A percentile compares a stretch with the other conserved stretches of the same genome.
These are phyloP conservation scores for Diploptera punctata DNA, from an alignment of 2,888 invertebrate species.

Conservation along the genomic window DNA sequence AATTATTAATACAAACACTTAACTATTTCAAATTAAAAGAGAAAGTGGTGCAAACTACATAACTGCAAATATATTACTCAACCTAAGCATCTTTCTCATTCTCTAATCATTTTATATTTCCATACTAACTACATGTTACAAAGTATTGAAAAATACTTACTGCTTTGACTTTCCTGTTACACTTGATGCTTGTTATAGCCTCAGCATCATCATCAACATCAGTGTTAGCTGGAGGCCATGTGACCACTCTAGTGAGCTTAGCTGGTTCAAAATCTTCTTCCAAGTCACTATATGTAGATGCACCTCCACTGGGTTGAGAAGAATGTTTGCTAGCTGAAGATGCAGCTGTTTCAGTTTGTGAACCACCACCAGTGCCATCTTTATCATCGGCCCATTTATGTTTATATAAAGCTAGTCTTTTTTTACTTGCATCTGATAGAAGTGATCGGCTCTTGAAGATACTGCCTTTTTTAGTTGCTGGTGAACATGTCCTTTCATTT, in stretches of 20 bases:
- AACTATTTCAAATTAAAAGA: too few species aligned
- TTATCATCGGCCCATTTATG: slow-evolving; percentile 85
- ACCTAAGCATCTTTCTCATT: too few species aligned
- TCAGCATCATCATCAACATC: slow-evolving; percentile 56
- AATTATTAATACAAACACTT: too few species aligned
- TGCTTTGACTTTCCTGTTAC: slow-evolving; percentile 77
- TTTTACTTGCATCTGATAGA: slow-evolving; percentile 70
- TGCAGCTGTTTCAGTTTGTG: slow-evolving; percentile 45
- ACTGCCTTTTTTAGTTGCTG: slow-evolving; percentile 81
- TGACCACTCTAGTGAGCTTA: slow-evolving; percentile 68
- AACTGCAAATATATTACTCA: too few species aligned
- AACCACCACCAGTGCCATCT: slow-evolving; percentile 43
- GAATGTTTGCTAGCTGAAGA: slow-evolving; percentile 36
- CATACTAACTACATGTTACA: too few species aligned
- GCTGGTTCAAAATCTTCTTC: slow-evolving; percentile 61
- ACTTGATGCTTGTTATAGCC: slow-evolving; percentile 73
- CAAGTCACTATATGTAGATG: slow-evolving; percentile 47
- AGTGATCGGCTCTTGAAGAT: slow-evolving; percentile 86
- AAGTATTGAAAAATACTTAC: slow-evolving; percentile 60
- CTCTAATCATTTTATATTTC: too few species aligned
- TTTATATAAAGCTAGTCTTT: slow-evolving; percentile 79
- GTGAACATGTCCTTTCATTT: slow-evolving; percentile 32
- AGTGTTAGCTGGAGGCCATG: slow-evolving; percentile 58
- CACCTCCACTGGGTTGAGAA: slow-evolving; percentile 27
- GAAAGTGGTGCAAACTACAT: too few species aligned